Evolutionary conservation across 2,888 invertebrate species (phyloP).

Genomic region (Alcis repandata): DNA sequence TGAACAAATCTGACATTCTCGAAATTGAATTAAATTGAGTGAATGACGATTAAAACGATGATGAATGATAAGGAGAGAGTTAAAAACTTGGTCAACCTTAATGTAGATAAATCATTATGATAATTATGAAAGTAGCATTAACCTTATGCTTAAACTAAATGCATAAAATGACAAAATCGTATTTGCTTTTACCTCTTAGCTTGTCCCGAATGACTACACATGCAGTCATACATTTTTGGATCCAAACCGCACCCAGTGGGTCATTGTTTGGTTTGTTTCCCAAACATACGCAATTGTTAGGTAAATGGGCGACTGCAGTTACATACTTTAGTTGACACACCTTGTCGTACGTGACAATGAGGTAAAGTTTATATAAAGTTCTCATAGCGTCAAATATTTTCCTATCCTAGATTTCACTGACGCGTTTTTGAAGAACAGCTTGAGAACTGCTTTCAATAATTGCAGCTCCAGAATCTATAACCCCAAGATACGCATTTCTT

Average conservation of each 20-base stretch:
- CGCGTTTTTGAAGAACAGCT: neutral
- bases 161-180: neutral
- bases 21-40: neutral
- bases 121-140: neutral
- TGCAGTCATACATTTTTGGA: constrained; percentile 60
- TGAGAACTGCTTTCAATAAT: neutral
- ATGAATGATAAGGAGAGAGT: neutral
- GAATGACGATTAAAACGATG: neutral
- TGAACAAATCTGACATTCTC: neutral
- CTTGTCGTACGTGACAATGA: constrained; percentile 28
- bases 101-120: neutral
- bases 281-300: constrained; percentile 50
- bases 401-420: neutral
- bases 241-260: constrained; percentile 59
- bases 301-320: constrained; percentile 38
- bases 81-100: neutral
- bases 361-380: neutral
- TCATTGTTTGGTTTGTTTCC: constrained; percentile 62
- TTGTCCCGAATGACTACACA: constrained; percentile 25
- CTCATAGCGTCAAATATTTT: neutral
- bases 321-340: constrained; percentile 43
- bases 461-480: neutral
- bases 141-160: neutral
- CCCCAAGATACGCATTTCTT: neutral
- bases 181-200: neutral